Percentiles rank a stretch among this genome's conserved stretches.
Evolutionary conservation across 2,888 invertebrate genomes (phyloP).

Genomic region (Unio delphinus): DNA sequence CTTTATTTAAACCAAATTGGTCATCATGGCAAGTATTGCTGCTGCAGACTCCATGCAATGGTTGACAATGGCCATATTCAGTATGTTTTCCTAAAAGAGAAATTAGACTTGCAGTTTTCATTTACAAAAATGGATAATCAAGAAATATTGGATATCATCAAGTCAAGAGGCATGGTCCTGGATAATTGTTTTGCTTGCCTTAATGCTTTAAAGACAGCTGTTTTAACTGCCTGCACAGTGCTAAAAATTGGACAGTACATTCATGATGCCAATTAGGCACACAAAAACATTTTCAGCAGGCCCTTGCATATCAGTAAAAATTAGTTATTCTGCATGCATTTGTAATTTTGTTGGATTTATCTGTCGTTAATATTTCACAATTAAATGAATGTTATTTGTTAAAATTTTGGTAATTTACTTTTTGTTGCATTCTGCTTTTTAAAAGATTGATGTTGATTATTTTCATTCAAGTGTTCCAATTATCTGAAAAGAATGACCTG

Average conservation of each 20-base stretch:
- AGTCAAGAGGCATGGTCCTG: conserved; percentile 21
- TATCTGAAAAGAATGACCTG: no score
- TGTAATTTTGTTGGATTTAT: no score
- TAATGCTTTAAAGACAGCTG: conserved; percentile 47
- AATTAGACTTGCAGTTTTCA: no score
- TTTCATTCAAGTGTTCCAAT: no score
- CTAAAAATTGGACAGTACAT: conserved; percentile 41
- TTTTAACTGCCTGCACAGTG: conserved; percentile 48
- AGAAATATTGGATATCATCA: not conserved
- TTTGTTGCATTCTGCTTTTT: no score
- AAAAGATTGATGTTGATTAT: no score
- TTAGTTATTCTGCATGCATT: no score
- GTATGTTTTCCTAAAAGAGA: not conserved
- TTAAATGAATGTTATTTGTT: no score
- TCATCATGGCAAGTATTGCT: conserved; percentile 8
- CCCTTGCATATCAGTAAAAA: not conserved
- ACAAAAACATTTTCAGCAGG: not conserved
- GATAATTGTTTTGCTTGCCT: conserved; percentile 38
- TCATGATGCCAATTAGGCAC: conserved; percentile 1
- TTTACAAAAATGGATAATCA: no score
- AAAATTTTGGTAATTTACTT: no score
- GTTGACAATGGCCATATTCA: not conserved
- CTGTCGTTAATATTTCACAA: no score
- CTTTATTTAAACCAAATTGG: conserved; percentile 7
- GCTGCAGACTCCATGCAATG: conserved; percentile 3